phyloP scores from a whole-genome alignment of 2,113 vertebrate species.

The Psephotus haematonotus region DNA sequence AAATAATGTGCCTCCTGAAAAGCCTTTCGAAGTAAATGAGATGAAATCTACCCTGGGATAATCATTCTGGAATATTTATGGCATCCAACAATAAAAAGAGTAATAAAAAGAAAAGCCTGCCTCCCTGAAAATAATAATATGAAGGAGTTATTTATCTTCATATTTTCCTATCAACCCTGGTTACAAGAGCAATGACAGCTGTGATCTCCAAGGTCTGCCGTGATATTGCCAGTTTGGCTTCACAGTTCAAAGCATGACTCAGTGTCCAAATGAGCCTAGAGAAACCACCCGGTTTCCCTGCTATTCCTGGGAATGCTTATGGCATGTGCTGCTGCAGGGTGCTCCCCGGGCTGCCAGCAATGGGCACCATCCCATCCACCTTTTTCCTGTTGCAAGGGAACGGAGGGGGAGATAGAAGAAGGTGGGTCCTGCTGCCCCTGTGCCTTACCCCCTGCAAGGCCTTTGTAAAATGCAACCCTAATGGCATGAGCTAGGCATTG shows the following conservation, averaged over 20 bases:
- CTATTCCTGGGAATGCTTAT: background rate
- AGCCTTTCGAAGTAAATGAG: slow-evolving; percentile 53
- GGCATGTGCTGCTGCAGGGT: background rate
- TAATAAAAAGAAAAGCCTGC: slow-evolving; percentile 60
- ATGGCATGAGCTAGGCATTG: fast-evolving
- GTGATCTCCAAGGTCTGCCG: background rate
- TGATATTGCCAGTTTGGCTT: background rate
- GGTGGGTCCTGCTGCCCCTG: too few species aligned
- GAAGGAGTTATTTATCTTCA: slow-evolving; percentile 62
- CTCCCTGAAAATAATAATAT: slow-evolving; percentile 56
- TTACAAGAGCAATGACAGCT: slow-evolving; percentile 36
- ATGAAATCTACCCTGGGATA: slow-evolving; percentile 60
- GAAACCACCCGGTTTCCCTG: background rate
- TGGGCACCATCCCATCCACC: background rate
- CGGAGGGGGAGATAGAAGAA: background rate
- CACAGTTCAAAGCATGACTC: background rate
- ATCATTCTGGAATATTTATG: slow-evolving; percentile 66
- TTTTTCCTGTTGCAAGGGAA: background rate
- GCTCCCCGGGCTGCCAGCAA: background rate
- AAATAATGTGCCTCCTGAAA: slow-evolving; percentile 58
- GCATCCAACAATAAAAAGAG: slow-evolving; percentile 56
- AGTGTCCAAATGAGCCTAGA: background rate
- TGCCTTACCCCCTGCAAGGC: background rate
- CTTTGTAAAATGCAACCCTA: background rate
- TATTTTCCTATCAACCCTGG: slow-evolving; percentile 21